Conservation (phyloP, 2,797 vertebrate genomes). For the Falco novaeseelandiae region DNA sequence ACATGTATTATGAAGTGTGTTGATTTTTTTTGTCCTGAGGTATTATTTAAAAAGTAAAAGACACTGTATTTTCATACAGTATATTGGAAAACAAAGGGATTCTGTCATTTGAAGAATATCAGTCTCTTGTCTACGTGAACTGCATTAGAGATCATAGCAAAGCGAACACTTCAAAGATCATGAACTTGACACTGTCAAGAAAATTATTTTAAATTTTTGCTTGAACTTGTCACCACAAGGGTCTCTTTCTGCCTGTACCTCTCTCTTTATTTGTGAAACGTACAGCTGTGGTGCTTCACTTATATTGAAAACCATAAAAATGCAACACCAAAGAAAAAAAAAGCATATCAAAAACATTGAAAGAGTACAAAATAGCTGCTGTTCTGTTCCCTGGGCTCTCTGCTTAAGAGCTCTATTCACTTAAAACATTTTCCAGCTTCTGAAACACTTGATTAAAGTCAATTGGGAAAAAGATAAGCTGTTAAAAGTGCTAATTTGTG, state of each 20-base stretch:
- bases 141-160: not conserved
- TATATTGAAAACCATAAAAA: not conserved
- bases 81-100: not conserved
- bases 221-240: not conserved
- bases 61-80: not conserved
- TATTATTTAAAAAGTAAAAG: not conserved
- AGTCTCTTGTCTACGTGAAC: not conserved
- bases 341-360: not conserved
- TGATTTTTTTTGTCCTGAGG: not conserved
- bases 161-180: not conserved
- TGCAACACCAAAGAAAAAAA: not conserved
- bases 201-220: not conserved
- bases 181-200: not conserved
- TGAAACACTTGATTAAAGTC: conserved; percentile 78
- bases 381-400: conserved; percentile 52
- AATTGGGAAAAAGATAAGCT: conserved; percentile 72
- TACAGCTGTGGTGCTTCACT: not conserved
- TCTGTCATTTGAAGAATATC: not conserved
- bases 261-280: not conserved
- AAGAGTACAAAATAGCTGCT: not conserved
- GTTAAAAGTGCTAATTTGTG: conserved; percentile 76
- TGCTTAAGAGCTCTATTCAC: conserved; percentile 68
- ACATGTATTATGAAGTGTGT: not conserved
- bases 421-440: conserved; percentile 73
- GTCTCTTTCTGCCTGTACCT: not conserved